Conservation (phyloP, 2,888 invertebrate genomes). For the Idaea dimidiata region DNA sequence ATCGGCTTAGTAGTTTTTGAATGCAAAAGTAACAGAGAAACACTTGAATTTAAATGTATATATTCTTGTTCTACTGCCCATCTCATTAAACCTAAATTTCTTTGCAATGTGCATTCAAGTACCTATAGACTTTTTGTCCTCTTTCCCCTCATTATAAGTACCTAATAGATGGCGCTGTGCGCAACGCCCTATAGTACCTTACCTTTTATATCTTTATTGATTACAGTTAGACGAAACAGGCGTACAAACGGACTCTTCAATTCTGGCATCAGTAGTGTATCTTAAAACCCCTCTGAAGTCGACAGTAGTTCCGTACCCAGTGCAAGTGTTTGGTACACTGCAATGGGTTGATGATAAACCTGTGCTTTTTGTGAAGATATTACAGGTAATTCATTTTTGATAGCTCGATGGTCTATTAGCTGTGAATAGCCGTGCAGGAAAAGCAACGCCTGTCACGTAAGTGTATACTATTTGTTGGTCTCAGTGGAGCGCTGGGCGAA, state of each 20-base stretch:
- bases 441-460: neutral
- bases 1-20: no score
- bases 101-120: no score
- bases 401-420: neutral
- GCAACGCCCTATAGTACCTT: no score
- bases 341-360: constrained; percentile 54
- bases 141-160: no score
- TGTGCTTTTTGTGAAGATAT: constrained; percentile 53
- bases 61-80: no score
- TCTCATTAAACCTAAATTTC: no score
- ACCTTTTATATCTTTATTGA: neutral
- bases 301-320: constrained; percentile 51
- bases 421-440: neutral
- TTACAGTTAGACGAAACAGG: constrained; percentile 40
- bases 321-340: constrained; percentile 63
- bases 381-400: constrained; percentile 46
- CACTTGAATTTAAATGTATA: no score
- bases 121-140: no score
- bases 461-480: no score
- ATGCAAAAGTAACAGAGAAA: no score
- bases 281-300: constrained; percentile 41
- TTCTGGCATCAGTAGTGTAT: constrained; percentile 52
- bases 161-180: no score
- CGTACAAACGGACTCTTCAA: constrained; percentile 24
- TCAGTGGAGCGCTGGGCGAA: no score